These are phyloP conservation scores for Eupeodes corollae DNA, from an alignment of 1,140 invertebrate species.

Conservation along the genomic window DNA sequence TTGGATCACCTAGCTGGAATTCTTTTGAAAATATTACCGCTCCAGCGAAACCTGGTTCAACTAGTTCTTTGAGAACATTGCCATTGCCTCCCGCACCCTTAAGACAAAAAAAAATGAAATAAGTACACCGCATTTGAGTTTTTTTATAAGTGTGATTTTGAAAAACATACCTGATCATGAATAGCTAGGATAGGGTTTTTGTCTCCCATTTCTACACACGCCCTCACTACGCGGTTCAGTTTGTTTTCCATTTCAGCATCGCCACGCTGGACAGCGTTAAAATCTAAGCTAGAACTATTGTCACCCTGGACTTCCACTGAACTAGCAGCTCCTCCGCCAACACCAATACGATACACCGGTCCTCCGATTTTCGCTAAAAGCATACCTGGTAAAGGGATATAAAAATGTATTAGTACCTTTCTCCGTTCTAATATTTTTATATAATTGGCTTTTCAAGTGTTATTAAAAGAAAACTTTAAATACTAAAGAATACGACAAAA, in stretches of 20 bases:
- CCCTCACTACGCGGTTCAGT: constrained; percentile 83
- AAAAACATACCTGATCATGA: constrained; percentile 23
- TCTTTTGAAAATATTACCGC: constrained; percentile 79
- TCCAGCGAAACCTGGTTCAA: constrained; percentile 70
- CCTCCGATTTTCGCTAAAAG: constrained; percentile 90
- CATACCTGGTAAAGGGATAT: constrained; percentile 51
- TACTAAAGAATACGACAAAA: not conserved
- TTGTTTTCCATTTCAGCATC: constrained; percentile 99
- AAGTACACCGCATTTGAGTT: not conserved
- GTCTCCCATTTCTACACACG: constrained; percentile 71
- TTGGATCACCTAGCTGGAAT: constrained; percentile 89
- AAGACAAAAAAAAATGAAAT: constrained; percentile 5
- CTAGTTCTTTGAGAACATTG: constrained; percentile 94
- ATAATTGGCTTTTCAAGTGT: too few species aligned
- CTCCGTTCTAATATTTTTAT: too few species aligned
- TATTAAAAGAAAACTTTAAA: too few species aligned
- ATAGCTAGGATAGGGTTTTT: constrained; percentile 79
- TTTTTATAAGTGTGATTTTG: not conserved
- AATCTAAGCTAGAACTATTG: constrained; percentile 78
- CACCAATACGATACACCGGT: constrained; percentile 92
- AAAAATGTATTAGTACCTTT: too few species aligned
- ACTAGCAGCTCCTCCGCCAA: constrained; percentile 92
- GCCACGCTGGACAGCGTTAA: constrained; percentile 92
- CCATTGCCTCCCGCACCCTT: constrained; percentile 96
- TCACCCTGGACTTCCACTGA: constrained; percentile 88